Evolutionary conservation across 1,140 invertebrate genomes (phyloP).

Genomic region (Matsumurasca onukii): DNA sequence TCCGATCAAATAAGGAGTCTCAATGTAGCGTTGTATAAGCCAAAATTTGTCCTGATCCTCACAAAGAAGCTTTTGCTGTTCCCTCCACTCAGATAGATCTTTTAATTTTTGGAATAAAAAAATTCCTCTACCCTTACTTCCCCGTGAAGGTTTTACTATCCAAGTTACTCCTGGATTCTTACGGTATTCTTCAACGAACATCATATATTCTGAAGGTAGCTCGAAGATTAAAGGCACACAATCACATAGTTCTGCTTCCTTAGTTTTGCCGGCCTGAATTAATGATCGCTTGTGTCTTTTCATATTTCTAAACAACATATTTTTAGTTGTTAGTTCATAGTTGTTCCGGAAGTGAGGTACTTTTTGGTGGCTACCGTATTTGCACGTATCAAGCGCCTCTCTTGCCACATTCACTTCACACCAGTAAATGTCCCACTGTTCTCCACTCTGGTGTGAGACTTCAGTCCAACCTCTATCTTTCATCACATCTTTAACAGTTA

Average conservation of each 20-base stretch:
- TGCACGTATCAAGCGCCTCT: constrained; percentile 40
- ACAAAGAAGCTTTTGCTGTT: constrained; percentile 29
- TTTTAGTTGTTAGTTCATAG: constrained; percentile 61
- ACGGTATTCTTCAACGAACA: constrained; percentile 55
- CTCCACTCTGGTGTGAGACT: background rate
- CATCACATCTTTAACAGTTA: background rate
- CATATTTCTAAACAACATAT: constrained; percentile 60
- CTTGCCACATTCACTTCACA: constrained; percentile 49
- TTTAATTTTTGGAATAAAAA: constrained; percentile 59
- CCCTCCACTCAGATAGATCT: constrained; percentile 47
- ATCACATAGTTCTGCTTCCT: constrained; percentile 48
- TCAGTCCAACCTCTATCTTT: background rate
- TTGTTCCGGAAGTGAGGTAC: constrained; percentile 61
- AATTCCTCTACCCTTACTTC: constrained; percentile 54
- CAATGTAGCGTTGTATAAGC: constrained; percentile 59
- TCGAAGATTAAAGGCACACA: constrained; percentile 52
- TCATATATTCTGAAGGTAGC: constrained; percentile 55
- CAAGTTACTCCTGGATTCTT: constrained; percentile 55
- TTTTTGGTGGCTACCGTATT: constrained; percentile 43
- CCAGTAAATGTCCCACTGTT: constrained; percentile 51
- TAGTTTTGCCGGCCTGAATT: constrained; percentile 41
- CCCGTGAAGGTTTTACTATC: constrained; percentile 62
- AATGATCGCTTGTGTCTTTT: constrained; percentile 51
- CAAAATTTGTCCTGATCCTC: constrained; percentile 41
- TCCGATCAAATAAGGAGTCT: constrained; percentile 63